A percentile compares a stretch with the other conserved stretches of the same genome.
phyloP scores from a whole-genome alignment of 2,113 vertebrate species.

The Oreochromis tanganicae region DNA sequence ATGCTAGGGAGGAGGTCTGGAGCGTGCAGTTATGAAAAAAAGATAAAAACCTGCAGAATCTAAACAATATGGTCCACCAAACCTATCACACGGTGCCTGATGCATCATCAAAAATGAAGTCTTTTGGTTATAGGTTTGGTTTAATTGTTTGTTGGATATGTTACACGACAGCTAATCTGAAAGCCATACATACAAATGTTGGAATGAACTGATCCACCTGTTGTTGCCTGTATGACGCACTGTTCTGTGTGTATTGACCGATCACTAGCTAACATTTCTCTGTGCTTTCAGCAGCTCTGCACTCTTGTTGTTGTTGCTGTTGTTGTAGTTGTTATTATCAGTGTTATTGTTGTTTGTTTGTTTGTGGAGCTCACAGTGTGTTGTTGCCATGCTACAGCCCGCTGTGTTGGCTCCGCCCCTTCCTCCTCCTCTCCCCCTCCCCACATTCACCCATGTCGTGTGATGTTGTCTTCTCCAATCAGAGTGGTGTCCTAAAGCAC shows the following conservation, averaged over 20 bases:
- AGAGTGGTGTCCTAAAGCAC: constrained; percentile 99
- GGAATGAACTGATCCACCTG: constrained; percentile 14
- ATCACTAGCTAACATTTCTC: constrained; percentile 66
- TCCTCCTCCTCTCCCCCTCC: not conserved
- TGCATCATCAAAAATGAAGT: not conserved
- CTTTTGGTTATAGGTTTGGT: not conserved
- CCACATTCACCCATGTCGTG: constrained; percentile 87
- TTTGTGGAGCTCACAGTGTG: constrained; percentile 80
- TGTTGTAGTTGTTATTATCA: constrained; percentile 13
- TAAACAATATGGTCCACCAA: not conserved
- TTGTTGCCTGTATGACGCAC: constrained; percentile 46
- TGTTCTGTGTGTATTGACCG: constrained; percentile 51
- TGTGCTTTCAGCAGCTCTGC: constrained; percentile 81
- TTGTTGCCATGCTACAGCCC: constrained; percentile 63
- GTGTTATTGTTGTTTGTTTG: constrained; percentile 47
- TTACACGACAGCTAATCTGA: not conserved
- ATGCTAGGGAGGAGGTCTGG: not conserved
- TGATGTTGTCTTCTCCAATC: constrained; percentile 98
- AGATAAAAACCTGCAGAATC: not conserved
- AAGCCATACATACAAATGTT: not conserved
- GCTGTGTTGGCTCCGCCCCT: constrained; percentile 46
- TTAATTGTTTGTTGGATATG: not conserved
- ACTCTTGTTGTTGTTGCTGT: constrained; percentile 69
- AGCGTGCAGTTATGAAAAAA: not conserved
- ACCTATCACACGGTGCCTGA: not conserved